Evolutionary conservation across 2,797 vertebrate species (phyloP).

Genomic region (Urocyon cinereoargenteus): DNA sequence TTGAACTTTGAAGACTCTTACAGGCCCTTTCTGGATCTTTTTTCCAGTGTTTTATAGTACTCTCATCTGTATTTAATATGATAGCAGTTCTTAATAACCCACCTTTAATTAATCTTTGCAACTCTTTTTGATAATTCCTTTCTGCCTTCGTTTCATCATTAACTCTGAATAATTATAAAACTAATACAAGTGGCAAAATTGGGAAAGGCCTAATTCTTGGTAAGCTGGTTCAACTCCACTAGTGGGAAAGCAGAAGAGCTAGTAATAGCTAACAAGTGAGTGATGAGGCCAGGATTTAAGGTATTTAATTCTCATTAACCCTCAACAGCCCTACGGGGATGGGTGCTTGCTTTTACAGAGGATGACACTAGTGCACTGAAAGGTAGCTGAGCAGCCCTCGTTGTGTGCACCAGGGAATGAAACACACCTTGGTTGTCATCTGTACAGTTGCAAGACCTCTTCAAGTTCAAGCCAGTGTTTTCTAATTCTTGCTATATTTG

Average conservation of each 20-base stretch:
- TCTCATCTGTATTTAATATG: neutral
- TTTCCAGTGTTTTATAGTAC: neutral
- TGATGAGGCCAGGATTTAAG: neutral
- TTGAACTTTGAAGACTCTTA: neutral
- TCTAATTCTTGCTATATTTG: neutral
- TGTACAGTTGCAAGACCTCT: neutral
- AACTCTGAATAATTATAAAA: constrained; percentile 46
- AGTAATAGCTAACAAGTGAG: neutral
- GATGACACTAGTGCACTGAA: neutral
- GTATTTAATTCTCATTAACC: neutral
- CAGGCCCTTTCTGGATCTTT: neutral
- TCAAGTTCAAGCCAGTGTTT: neutral
- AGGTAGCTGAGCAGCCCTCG: neutral
- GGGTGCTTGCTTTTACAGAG: neutral
- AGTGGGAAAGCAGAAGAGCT: neutral
- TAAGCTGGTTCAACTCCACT: neutral
- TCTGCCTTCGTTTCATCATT: neutral
- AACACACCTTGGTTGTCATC: neutral
- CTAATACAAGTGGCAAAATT: neutral
- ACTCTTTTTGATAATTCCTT: neutral
- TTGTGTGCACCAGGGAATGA: neutral
- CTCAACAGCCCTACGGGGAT: neutral
- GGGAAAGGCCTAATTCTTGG: neutral
- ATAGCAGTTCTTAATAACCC: neutral
- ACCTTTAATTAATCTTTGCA: neutral